Evolutionary conservation across 2,113 vertebrate species (phyloP), one percentile per base, ranked within the genome.

Genomic region (Potamarius usumacintae): DNA sequence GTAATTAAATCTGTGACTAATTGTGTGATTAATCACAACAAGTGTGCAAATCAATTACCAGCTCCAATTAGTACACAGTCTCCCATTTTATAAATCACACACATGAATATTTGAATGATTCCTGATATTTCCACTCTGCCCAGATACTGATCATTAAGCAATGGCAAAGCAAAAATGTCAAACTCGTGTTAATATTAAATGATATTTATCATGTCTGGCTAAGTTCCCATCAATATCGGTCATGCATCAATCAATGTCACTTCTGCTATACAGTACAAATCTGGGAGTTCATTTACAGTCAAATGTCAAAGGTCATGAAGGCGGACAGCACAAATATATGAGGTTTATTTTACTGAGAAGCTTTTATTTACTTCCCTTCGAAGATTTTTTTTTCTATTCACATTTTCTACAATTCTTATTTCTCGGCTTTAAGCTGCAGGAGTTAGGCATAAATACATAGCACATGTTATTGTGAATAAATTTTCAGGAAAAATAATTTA

Each of bases 221-320:
- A 80, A 30, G 11, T 63, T 42, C 27, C 80, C 62, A 67, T 80
- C 62, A 80, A 34, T 60, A 25, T 42, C 30, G 27, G 62, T 80
- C 63, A 53, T 42, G n/a, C 78, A 58, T 81, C 52, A 79, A 27
- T 86, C 77, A 86, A 15, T 81, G 27, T 81, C 63, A 69, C 50
- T 34, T 22, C 52, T 57, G 60, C 34, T 50, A 27, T 55, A 86
- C 48, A 30, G 76, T 80, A 69, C 17, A 27, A 7, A 53, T 53
- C 10, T 4, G 18, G n/a, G 15, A 67, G 62, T 69, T 67, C 0
- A 76, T 22, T 80, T 63, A 8, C 53, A 57, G 17, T 48, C 27
- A 63, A 30, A 52, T 62, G 27, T 67, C 50, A 67, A 20, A 53
- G 60, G 14, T 30, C 60, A 79, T 20, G 58, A 50, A 63, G 85